Evolutionary conservation across 2,888 invertebrate genomes (phyloP).

Genomic region (Callyntrura guangdongensis): DNA sequence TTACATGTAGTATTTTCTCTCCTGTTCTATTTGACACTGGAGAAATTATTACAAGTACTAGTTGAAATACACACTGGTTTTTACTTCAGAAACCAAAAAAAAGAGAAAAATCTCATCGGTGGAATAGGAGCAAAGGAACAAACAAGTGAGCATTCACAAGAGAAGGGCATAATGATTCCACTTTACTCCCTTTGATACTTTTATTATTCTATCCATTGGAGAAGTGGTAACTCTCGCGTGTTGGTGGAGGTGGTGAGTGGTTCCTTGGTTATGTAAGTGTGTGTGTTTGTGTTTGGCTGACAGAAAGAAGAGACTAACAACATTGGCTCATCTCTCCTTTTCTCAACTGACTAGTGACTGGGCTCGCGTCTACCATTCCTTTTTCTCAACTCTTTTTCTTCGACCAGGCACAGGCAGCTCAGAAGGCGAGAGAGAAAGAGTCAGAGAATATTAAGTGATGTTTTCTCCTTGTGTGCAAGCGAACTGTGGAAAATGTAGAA

Average conservation of each 20-base stretch:
- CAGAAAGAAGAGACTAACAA: conserved; percentile 55
- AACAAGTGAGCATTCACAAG: conserved; percentile 51
- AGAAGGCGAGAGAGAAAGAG: not conserved
- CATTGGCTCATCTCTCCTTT: conserved; percentile 59
- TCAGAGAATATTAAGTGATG: not conserved
- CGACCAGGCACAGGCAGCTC: not conserved
- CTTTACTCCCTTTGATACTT: conserved; percentile 43
- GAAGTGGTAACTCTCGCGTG: not conserved
- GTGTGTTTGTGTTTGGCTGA: conserved; percentile 19
- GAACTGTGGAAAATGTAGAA: conserved; percentile 8
- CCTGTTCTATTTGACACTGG: conserved; percentile 29
- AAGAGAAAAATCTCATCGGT: conserved; percentile 27
- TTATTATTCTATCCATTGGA: conserved; percentile 38
- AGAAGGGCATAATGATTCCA: conserved; percentile 49
- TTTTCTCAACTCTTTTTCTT: conserved; percentile 50
- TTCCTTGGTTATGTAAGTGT: conserved; percentile 18
- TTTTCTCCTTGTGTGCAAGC: not conserved
- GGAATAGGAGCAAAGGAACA: not conserved
- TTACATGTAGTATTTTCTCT: conserved; percentile 38
- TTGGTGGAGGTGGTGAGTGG: conserved; percentile 24
- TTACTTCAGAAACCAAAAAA: not conserved
- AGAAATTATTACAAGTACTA: conserved; percentile 13
- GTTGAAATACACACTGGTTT: conserved; percentile 23
- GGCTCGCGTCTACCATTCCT: conserved; percentile 20
- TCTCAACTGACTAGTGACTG: conserved; percentile 57